Percentiles rank a stretch among this genome's conserved stretches.
Conservation (phyloP, 2,113 vertebrate genomes). For the Hypanus sabinus region DNA sequence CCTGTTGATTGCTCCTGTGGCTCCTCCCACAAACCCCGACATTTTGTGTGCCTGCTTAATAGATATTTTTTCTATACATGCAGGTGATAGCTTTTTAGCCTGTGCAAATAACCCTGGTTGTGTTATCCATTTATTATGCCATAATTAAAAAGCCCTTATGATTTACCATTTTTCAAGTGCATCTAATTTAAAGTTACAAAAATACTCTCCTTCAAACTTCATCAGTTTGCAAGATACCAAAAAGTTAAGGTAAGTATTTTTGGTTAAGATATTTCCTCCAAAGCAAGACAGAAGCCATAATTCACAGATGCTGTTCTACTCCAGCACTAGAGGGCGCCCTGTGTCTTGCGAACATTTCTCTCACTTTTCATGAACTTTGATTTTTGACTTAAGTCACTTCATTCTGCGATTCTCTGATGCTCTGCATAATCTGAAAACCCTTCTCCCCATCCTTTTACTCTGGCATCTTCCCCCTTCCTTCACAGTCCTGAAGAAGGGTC, state of each 20-base stretch:
- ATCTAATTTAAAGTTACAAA: background rate
- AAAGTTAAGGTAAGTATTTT: background rate
- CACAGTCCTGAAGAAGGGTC: too few relatives aligned
- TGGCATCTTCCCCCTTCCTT: too few relatives aligned
- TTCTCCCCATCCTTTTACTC: too few relatives aligned
- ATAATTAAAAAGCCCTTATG: background rate
- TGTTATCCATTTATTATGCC: background rate
- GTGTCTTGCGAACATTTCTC: too few relatives aligned
- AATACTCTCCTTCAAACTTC: background rate
- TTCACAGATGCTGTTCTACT: background rate
- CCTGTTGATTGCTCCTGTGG: too few relatives aligned
- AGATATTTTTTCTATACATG: background rate
- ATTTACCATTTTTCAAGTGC: background rate
- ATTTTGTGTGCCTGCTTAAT: background rate
- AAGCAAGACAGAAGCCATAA: background rate
- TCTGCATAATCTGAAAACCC: background rate
- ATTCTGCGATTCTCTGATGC: background rate
- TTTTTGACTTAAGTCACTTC: background rate
- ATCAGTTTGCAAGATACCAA: background rate
- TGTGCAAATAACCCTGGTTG: background rate
- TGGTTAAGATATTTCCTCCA: background rate
- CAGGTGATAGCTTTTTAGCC: background rate
- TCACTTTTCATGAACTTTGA: background rate
- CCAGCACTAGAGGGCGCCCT: constrained; percentile 15
- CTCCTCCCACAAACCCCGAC: too few relatives aligned